Base-by-base conservation (phyloP, 2,113 vertebrate species). In the Tyrannus savana region DNA sequence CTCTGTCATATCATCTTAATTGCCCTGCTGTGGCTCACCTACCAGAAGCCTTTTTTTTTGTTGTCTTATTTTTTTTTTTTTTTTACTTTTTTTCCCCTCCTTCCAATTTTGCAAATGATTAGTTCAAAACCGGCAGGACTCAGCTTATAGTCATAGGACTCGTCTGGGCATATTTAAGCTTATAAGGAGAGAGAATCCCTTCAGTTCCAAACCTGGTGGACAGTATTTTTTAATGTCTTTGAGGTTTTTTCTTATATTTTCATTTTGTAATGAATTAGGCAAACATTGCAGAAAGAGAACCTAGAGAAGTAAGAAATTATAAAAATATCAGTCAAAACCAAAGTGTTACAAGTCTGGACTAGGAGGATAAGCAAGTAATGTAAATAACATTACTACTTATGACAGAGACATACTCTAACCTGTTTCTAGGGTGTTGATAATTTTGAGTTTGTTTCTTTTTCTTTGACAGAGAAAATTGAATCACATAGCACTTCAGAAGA, bases 11-110 rank as follows among this genome's bases (percentile, higher is more conserved):
- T 96, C 97, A 85, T 97, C 96, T 97, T 97, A 98, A 97, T 97
- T 95, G 96, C 97, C 97, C 98, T 97, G 96, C 98, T 97, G 97
- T 63, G 97, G 93, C 97, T 97, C 90, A 97, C 97, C 98, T 98
- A 97, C 90, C 72, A 97, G 95, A 96, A 97, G 82, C 31, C 63
- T 28, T 85, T 87, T 52, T 63, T 84, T 87, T 63, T 59, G 19
- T 8, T 17, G 11, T 33, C 35, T 73, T 83, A 49, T 53, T 93
- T 78, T 79, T 50, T 78, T 60, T 86, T 50, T 86, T 47, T 19
- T 6, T 19, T 12, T 11, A 44, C 7, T 72, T 10, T 52, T n/a
- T 44, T 69, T 25, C 39, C 23, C 46, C 53, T 19, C 59, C 62
- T 66, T 78, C 25, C 56, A 90, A 8, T 86, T 93, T 89, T 96